A percentile compares a stretch with the other conserved stretches of the same genome.
Conservation (phyloP, 2,797 vertebrate species). For the Miichthys miiuy region DNA sequence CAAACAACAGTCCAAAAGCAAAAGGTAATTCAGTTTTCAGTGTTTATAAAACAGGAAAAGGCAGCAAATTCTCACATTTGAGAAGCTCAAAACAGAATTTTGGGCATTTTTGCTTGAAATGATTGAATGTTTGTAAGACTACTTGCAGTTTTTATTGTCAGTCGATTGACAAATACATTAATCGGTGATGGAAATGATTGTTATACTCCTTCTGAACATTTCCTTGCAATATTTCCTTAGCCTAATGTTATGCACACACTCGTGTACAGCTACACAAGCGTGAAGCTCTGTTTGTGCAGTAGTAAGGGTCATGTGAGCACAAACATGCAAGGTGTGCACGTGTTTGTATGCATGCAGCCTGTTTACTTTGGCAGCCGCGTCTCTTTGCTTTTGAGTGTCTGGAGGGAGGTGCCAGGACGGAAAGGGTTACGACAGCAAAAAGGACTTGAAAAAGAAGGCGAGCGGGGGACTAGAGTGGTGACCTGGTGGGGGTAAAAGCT, state of each 20-base stretch:
- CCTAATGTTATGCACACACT: not conserved
- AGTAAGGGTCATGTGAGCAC: slow-evolving; percentile 51
- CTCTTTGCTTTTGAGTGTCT: slow-evolving; percentile 71
- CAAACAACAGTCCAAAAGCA: not conserved
- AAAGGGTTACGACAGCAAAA: slow-evolving; percentile 64
- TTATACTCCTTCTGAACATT: not conserved
- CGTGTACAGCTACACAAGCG: slow-evolving; percentile 19
- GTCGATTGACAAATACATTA: not conserved
- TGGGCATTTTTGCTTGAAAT: not conserved
- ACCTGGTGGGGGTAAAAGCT: slow-evolving; percentile 77
- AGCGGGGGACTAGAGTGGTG: slow-evolving; percentile 66
- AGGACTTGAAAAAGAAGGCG: slow-evolving; percentile 56
- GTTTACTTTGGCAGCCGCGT: slow-evolving; percentile 77
- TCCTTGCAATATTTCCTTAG: not conserved
- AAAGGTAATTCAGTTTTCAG: not conserved
- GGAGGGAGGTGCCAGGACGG: slow-evolving; percentile 65
- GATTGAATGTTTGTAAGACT: too few species aligned
- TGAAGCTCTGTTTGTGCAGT: slow-evolving; percentile 48
- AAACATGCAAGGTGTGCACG: slow-evolving; percentile 64
- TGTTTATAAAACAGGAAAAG: not conserved
- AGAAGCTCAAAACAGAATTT: not conserved
- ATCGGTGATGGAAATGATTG: not conserved
- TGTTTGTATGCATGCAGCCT: slow-evolving; percentile 61
- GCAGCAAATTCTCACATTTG: not conserved
- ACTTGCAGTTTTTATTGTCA: not conserved